A percentile compares a stretch with the other conserved stretches of the same genome.
Conservation (phyloP, 2,113 vertebrate species). For the Malurus alboscapulatus region DNA sequence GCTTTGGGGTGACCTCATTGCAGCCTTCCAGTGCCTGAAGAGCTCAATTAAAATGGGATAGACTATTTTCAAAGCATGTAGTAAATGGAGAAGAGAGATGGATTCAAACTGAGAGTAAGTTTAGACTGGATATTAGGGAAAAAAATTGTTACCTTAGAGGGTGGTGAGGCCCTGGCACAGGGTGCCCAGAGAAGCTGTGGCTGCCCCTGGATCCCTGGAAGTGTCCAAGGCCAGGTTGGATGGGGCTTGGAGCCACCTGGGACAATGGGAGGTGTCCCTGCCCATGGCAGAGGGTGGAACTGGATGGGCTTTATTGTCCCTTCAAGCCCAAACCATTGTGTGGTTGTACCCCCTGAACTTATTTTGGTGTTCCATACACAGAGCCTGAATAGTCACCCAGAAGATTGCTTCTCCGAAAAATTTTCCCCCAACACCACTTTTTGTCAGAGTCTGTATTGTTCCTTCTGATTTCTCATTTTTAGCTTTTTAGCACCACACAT, state of each 20-base stretch:
- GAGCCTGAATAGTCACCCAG: neutral
- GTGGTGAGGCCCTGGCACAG: fast-evolving
- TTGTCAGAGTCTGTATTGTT: neutral
- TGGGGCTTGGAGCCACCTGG: fast-evolving
- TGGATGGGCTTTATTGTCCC: fast-evolving
- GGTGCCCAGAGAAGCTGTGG: neutral
- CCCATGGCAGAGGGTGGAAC: fast-evolving
- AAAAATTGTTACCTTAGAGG: fast-evolving
- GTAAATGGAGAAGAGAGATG: too few species aligned
- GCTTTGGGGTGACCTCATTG: neutral
- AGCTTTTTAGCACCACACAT: neutral
- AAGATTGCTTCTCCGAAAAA: neutral
- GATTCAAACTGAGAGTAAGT: neutral
- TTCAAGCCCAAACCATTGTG: neutral
- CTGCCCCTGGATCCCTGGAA: neutral
- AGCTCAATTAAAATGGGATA: neutral
- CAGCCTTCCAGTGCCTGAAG: neutral
- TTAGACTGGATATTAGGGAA: neutral
- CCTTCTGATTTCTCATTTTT: neutral
- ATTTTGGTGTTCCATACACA: neutral
- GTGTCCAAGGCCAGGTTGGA: neutral
- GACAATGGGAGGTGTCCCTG: fast-evolving
- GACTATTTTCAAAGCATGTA: neutral
- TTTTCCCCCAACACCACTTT: neutral
- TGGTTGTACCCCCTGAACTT: neutral